These are phyloP conservation scores for Melangyna quadrimaculata DNA, from an alignment of 2,888 invertebrate species.

Conservation along the genomic window DNA sequence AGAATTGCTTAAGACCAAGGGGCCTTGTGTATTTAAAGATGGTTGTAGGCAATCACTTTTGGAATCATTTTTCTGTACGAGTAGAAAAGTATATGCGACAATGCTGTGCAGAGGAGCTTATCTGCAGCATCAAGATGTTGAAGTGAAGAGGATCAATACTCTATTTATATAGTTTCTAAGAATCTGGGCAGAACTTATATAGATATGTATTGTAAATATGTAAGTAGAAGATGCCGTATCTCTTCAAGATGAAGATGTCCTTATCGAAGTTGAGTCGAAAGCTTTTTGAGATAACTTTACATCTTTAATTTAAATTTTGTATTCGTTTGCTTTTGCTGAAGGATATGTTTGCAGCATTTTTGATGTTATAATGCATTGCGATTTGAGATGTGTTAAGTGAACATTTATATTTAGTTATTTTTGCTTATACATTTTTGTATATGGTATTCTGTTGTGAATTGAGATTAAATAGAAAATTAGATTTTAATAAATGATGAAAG, in stretches of 20 bases:
- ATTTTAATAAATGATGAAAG: no score
- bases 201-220: background rate
- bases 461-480: no score
- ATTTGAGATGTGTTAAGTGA: background rate
- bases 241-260: slow-evolving; percentile 8
- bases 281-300: slow-evolving; percentile 7
- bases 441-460: no score
- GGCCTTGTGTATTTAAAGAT: slow-evolving; percentile 18
- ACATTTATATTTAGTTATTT: background rate
- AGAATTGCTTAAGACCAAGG: slow-evolving; percentile 16
- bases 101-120: background rate
- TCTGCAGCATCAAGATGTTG: slow-evolving; percentile 13
- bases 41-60: slow-evolving; percentile 36
- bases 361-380: background rate
- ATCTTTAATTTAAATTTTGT: background rate
- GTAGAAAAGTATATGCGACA: no score
- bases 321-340: background rate
- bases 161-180: background rate
- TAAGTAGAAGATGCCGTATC: background rate
- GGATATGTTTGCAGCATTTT: slow-evolving; percentile 16
- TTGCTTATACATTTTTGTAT: no score
- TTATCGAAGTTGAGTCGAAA: slow-evolving; percentile 6
- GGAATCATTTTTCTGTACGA: slow-evolving; percentile 22
- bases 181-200: slow-evolving; percentile 10
- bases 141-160: slow-evolving; percentile 12